Percentiles rank a stretch among this genome's conserved stretches.
phyloP scores from a whole-genome alignment of 2,113 vertebrate genomes.

The Pituophis catenifer region DNA sequence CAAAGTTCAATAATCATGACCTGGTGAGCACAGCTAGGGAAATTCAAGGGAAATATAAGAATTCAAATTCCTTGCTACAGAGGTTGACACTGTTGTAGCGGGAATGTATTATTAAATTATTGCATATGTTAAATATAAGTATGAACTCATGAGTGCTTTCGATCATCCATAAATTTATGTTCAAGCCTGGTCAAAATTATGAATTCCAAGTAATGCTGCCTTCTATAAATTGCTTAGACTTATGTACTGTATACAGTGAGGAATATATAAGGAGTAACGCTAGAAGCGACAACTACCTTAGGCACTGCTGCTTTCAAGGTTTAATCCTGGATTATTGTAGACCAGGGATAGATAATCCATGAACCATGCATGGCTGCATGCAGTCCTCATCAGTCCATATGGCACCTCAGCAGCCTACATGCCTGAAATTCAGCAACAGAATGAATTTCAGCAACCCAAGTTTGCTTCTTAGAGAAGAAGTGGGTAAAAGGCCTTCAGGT shows the following conservation, averaged over 20 bases:
- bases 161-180: background rate
- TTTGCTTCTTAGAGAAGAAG: background rate
- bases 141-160: background rate
- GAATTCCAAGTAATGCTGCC: background rate
- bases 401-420: background rate
- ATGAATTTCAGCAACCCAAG: background rate
- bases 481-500: background rate
- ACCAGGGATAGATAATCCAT: background rate
- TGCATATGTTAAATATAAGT: background rate
- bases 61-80: background rate
- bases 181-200: background rate
- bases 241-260: background rate
- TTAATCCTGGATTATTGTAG: background rate
- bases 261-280: background rate
- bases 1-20: background rate
- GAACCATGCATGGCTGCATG: background rate
- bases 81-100: background rate
- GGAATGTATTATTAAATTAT: background rate
- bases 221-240: background rate
- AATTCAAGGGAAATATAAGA: background rate
- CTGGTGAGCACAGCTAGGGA: background rate
- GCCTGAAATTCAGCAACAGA: background rate
- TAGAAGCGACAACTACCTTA: background rate
- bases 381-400: background rate
- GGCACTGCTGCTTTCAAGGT: background rate